Evolutionary conservation across 1,140 invertebrate genomes (phyloP).

Genomic region (Neodiprion pinetum): DNA sequence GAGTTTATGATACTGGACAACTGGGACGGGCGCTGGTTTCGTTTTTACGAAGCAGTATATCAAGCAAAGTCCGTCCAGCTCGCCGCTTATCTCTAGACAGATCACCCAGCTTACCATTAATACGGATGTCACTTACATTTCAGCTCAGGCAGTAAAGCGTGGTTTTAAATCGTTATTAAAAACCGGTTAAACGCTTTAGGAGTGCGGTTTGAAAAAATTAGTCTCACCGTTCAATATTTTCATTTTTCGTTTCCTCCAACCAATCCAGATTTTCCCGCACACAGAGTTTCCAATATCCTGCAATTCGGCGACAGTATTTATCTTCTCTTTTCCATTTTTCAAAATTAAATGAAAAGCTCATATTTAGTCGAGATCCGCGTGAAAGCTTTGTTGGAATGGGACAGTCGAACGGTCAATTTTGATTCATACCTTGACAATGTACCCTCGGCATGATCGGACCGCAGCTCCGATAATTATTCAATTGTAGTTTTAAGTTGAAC

Average conservation of each 20-base stretch:
- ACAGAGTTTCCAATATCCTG: no score
- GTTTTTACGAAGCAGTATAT: not conserved
- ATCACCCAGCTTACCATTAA: not conserved
- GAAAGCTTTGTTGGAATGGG: no score
- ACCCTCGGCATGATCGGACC: no score
- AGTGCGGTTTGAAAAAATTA: no score
- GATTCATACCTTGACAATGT: not conserved
- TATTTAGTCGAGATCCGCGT: no score
- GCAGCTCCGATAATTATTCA: not conserved
- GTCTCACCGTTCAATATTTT: not conserved
- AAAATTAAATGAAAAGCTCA: not conserved
- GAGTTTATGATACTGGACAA: not conserved
- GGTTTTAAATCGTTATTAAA: not conserved
- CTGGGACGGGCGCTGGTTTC: not conserved
- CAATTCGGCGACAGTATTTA: no score
- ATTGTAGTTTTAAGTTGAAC: not conserved
- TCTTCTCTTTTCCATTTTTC: not conserved
- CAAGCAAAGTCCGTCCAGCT: not conserved
- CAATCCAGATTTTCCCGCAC: no score
- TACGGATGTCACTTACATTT: not conserved
- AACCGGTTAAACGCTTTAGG: not conserved
- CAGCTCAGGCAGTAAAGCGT: not conserved
- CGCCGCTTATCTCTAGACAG: not conserved
- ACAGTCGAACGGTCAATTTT: not conserved
- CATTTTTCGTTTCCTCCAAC: not conserved